Base-by-base conservation (phyloP, 92 coral and sea anemone species). In the Epizoanthus stellaris region DNA sequence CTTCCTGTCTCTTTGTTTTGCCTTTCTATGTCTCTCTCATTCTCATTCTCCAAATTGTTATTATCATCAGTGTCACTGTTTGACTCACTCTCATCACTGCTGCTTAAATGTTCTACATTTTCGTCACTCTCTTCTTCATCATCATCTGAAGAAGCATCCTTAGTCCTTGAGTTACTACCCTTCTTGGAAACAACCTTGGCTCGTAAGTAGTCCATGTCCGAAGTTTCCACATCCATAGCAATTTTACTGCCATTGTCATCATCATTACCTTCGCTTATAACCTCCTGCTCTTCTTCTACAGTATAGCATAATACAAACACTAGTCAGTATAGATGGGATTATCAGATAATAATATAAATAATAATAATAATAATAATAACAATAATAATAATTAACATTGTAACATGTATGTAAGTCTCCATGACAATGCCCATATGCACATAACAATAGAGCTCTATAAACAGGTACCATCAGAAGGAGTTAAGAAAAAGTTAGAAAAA, bases 201-300 rank as follows among this genome's bases (percentile, higher is more conserved):
- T 80, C 87, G 86, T n/a, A 96, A 84, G 81, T 96, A 96, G 79
- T 94, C 98, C 98, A 94, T 96, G 75, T 96, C 99, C 47, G 99
- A 96, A 61, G 95, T 11, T 20, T 85, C 66, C 9, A 75, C 62
- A 76, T 85, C 87, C 68, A 34, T 36, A 10, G 89, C 91, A 81
- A 54, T 59, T 40, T 75, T 89, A 52, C 77, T 68, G n/a, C 53
- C 47, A 52, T 57, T 67, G 6, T 87, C 91, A 59, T 63, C 30
- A 17, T 54, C 76, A 42, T 23, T 36, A 68, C 65, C 82, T 60
- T 23, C 53, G 5, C 14, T 57, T 20, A 43, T 53, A 15, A 57
- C 10, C 1, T 6, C 72, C 39, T 74, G 25, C 17, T 75, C 61
- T 34, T 45, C 67, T 40, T 70, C 76, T 21, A 67, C 58, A 34